Conservation (phyloP, 1,140 invertebrate species). For the Mercenaria mercenaria region DNA sequence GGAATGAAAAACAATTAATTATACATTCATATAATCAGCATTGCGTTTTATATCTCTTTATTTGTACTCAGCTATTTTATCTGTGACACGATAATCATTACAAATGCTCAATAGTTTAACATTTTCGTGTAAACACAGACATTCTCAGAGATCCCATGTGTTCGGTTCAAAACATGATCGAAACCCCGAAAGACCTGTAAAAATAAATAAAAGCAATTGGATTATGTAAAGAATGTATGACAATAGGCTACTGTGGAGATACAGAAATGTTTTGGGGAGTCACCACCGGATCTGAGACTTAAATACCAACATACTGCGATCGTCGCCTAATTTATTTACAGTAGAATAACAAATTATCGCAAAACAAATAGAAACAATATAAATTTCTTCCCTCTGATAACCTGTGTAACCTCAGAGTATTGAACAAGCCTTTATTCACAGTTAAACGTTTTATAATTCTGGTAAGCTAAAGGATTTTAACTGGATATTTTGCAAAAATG, state of each 20-base stretch:
- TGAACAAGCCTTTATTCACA: slow-evolving; percentile 39
- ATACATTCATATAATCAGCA: not conserved
- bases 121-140: slow-evolving; percentile 17
- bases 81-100: slow-evolving; percentile 28
- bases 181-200: not conserved
- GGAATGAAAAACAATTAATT: not conserved
- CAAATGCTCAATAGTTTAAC: slow-evolving; percentile 36
- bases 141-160: not conserved
- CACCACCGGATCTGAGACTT: not conserved
- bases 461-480: slow-evolving; percentile 4
- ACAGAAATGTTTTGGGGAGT: slow-evolving; percentile 16
- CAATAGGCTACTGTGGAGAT: slow-evolving; percentile 12
- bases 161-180: not conserved
- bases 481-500: not conserved
- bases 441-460: slow-evolving; percentile 43
- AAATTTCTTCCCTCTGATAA: slow-evolving; percentile 43
- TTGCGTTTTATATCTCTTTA: not conserved
- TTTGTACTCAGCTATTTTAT: not conserved
- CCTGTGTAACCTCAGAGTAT: slow-evolving; percentile 1
- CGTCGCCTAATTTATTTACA: slow-evolving; percentile 53
- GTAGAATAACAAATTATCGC: slow-evolving; percentile 55
- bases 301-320: slow-evolving; percentile 28
- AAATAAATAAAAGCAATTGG: slow-evolving; percentile 48
- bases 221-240: slow-evolving; percentile 36
- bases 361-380: slow-evolving; percentile 55